phyloP scores from a whole-genome alignment of 1,140 invertebrate species.

The Penaeus indicus region DNA sequence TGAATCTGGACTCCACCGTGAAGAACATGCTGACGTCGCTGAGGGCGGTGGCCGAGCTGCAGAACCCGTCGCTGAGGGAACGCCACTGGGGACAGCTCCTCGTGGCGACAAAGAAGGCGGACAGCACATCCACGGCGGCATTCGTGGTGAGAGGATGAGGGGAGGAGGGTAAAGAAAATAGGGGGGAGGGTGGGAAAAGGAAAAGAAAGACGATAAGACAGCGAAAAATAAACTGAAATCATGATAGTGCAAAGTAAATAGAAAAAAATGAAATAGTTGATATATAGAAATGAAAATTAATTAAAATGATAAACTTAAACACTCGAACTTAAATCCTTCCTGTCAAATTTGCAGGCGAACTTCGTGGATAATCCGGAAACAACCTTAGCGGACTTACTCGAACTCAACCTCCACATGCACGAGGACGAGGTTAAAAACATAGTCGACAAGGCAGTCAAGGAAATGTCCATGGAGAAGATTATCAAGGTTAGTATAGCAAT shows the following conservation, averaged over 20 bases:
- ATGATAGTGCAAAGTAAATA: too few relatives aligned
- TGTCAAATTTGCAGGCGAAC: constrained; percentile 47
- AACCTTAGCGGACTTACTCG: constrained; percentile 90
- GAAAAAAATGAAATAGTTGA: too few relatives aligned
- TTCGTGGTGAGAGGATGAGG: constrained; percentile 42
- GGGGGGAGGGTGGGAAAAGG: background rate
- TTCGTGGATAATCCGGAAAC: constrained; percentile 94
- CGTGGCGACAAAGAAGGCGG: constrained; percentile 87
- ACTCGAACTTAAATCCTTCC: too few relatives aligned
- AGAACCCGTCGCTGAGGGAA: constrained; percentile 95
- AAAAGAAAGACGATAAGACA: background rate
- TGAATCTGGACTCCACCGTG: constrained; percentile 85
- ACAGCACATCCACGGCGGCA: constrained; percentile 68
- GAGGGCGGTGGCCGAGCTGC: constrained; percentile 91
- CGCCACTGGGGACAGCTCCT: constrained; percentile 97
- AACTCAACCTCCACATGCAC: constrained; percentile 92
- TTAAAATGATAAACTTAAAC: too few relatives aligned
- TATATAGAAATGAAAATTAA: too few relatives aligned
- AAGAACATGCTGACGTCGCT: constrained; percentile 93
- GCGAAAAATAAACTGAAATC: background rate
- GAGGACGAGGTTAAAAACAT: constrained; percentile 97
- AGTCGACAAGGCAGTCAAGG: constrained; percentile 96
- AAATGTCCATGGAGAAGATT: constrained; percentile 98
- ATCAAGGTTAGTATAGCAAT: constrained; percentile 70
- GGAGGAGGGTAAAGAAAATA: background rate